phyloP scores from a whole-genome alignment of 2,113 vertebrate genomes.

The Speoplatyrhinus poulsoni region DNA sequence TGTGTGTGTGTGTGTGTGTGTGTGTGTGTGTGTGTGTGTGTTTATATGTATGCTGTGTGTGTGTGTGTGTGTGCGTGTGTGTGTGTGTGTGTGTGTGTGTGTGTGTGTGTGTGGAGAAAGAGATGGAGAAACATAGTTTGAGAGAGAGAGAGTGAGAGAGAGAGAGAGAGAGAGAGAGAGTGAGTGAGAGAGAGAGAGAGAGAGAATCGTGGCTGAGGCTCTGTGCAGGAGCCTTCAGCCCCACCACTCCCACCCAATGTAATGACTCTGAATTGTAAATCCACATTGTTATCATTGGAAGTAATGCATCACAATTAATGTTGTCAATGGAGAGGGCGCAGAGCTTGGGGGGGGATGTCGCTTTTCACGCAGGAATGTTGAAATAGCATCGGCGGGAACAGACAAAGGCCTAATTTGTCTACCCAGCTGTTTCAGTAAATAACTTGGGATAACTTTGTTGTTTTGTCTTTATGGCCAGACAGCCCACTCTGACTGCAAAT shows the following conservation, averaged over 20 bases:
- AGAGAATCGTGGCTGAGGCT: conserved; percentile 25
- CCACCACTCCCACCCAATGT: conserved; percentile 57
- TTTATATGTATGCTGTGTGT: too few relatives aligned
- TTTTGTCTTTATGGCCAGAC: conserved; percentile 11
- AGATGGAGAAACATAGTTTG: too few relatives aligned
- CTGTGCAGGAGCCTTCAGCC: conserved; percentile 1
- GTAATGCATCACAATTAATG: conserved; percentile 72
- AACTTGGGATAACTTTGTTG: conserved; percentile 33
- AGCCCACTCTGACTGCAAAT: conserved; percentile 42
- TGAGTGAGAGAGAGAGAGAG: conserved; percentile 5
- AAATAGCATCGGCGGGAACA: conserved; percentile 34
- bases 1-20: conserved; percentile 5
- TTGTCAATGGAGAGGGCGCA: conserved; percentile 59
- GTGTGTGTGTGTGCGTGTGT: conserved; percentile 11
- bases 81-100: conserved; percentile 7
- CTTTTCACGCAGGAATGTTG: conserved; percentile 67
- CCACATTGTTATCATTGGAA: conserved; percentile 69
- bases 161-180: too few relatives aligned
- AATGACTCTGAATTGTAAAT: conserved; percentile 73
- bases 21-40: background rate
- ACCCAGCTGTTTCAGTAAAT: conserved; percentile 70
- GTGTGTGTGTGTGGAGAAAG: too few relatives aligned
- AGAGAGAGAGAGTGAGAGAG: too few relatives aligned
- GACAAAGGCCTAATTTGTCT: conserved; percentile 61
- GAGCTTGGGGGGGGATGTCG: conserved; percentile 54